phyloP scores from a whole-genome alignment of 2,113 vertebrate species.

The Callipepla californica region DNA sequence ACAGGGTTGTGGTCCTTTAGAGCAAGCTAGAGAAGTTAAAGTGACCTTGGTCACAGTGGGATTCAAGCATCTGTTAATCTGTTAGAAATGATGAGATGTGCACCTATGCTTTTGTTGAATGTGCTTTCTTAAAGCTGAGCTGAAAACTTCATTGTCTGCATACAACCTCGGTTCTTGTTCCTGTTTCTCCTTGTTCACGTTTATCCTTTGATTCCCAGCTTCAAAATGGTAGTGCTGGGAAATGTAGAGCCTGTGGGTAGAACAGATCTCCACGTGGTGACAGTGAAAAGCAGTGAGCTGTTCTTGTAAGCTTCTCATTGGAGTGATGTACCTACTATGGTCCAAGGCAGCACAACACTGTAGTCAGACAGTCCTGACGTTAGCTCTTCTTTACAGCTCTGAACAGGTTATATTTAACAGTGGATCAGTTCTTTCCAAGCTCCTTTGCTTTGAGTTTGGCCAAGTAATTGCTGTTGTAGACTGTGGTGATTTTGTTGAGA shows the following conservation, averaged over 20 bases:
- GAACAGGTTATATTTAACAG: not conserved
- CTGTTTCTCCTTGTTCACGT: not conserved
- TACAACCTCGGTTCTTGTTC: not conserved
- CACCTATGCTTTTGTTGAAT: not conserved
- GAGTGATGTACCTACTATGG: not conserved
- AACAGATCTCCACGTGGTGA: not conserved
- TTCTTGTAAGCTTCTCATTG: not conserved
- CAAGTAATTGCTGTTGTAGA: not conserved
- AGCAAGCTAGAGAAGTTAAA: not conserved
- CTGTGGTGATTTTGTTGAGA: not conserved
- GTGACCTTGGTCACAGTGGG: not conserved
- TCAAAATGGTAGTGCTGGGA: not conserved
- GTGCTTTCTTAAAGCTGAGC: not conserved
- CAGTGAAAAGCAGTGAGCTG: not conserved
- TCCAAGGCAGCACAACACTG: not conserved
- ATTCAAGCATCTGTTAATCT: not conserved
- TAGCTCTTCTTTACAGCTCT: not conserved
- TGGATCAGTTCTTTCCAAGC: not conserved
- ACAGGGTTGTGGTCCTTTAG: not conserved
- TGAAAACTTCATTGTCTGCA: not conserved
- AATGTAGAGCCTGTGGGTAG: not conserved
- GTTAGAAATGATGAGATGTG: not conserved
- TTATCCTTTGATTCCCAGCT: not conserved
- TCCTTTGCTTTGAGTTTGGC: not conserved
- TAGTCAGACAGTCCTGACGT: fast-evolving